Base-by-base conservation (phyloP, 1,140 invertebrate species). In the Psilanteris sp. region DNA sequence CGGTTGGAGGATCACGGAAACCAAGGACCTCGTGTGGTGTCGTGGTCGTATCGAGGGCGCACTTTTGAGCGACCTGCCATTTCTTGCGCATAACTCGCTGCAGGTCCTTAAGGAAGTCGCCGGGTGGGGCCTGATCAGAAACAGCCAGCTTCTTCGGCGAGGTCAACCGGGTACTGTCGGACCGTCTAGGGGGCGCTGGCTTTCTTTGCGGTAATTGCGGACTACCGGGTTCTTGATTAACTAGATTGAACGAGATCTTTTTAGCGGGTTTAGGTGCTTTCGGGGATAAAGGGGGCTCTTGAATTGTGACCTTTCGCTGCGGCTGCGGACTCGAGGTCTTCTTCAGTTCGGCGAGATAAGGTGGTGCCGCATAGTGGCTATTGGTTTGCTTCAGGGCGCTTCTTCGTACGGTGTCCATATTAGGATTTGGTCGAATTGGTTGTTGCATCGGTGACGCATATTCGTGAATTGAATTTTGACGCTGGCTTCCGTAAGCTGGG, bases 71-170 rank as follows among this genome's bases (percentile, higher is more conserved):
- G 1, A 96, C 95, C 82, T 96, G 95, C 96, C 96, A 97, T 80
- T 97, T 97, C 75, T 97, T 96, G 37, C 94, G 91, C 94, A 97
- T 97, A 0, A 97, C 96, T 34, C 95, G 89, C 76, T 97, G 95
- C 4, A 97, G 88, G 85, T 97, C 96, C 81, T 93, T 93, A 4
- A 97, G 87, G 78, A 97, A 97, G 32, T 95, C 94, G 2, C 91
- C 91, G 0, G 95, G 94, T 1, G 95, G 95, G 77, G 95, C 93
- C 52, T 91, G 92, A 18, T 90, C 90, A 0, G 92, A 93, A 14
- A 93, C 92, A 0, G 91, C 90, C 9, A 94, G 87, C 64, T 94
- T 94, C 73, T 93, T 94, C 0, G 94, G 94, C n/a, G 92, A 93
- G 0, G 91, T 90, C 5, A 92, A 82, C 39, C 91, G 89, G 0